Evolutionary conservation across 2,888 invertebrate genomes (phyloP).

Genomic region (Hydrotaea diabolus): DNA sequence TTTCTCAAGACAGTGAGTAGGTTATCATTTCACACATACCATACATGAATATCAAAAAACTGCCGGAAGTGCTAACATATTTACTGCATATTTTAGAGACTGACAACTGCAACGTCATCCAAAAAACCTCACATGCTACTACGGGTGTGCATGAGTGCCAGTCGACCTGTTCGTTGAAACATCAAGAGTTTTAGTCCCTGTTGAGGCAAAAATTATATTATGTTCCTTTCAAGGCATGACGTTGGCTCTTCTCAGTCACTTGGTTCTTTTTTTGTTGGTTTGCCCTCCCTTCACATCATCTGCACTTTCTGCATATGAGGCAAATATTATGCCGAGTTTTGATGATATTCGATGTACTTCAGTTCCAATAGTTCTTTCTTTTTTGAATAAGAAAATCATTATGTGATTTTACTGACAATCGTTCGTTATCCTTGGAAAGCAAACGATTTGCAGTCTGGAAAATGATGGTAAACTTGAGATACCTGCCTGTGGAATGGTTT

Average conservation of each 20-base stretch:
- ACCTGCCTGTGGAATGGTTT: neutral
- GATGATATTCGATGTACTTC: neutral
- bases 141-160: neutral
- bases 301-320: conserved; percentile 50
- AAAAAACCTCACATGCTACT: neutral
- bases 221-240: conserved; percentile 50
- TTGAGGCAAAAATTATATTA: conserved; percentile 60
- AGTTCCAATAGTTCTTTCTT: neutral
- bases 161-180: neutral
- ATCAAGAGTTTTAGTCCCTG: conserved; percentile 58
- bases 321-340: conserved; percentile 62
- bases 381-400: conserved; percentile 7
- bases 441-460: conserved; percentile 11
- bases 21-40: neutral
- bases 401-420: conserved; percentile 28
- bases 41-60: conserved; percentile 15
- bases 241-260: neutral
- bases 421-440: neutral
- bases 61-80: conserved; percentile 67
- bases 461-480: neutral
- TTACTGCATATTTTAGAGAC: conserved; percentile 56
- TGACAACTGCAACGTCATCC: conserved; percentile 58
- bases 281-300: neutral
- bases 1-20: neutral
- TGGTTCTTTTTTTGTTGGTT: neutral